These are phyloP conservation scores for Scelioninae gen. 2 DNA, from an alignment of 2,888 invertebrate species.

Conservation along the genomic window DNA sequence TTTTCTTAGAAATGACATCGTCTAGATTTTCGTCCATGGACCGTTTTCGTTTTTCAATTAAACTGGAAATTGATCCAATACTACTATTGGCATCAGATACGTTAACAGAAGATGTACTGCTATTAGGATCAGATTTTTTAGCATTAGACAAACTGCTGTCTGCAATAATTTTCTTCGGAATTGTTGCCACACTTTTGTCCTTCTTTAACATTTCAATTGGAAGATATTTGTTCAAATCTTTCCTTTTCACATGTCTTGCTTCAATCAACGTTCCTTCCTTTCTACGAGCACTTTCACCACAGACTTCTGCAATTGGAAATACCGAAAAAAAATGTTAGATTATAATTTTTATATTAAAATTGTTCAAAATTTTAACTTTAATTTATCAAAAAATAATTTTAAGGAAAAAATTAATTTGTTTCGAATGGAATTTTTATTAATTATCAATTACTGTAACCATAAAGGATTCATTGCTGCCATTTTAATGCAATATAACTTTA, in stretches of 20 bases:
- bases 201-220: constrained; percentile 83
- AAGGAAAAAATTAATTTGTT: background rate
- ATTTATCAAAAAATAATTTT: too few relatives aligned
- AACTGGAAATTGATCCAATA: background rate
- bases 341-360: background rate
- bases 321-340: background rate
- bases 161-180: constrained; percentile 76
- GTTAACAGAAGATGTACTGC: constrained; percentile 15
- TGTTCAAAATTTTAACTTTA: too few relatives aligned
- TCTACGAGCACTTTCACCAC: constrained; percentile 77
- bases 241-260: constrained; percentile 91
- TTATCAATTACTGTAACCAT: too few relatives aligned
- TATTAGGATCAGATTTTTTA: constrained; percentile 13
- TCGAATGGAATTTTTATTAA: too few relatives aligned
- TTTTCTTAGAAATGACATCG: constrained; percentile 20
- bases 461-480: too few relatives aligned
- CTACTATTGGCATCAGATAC: constrained; percentile 9
- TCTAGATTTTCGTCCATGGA: background rate
- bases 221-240: constrained; percentile 85
- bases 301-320: constrained; percentile 35
- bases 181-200: constrained; percentile 76
- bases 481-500: too few relatives aligned
- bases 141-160: constrained; percentile 22
- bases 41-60: constrained; percentile 18
- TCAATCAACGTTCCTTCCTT: constrained; percentile 88